Evolutionary conservation across 2,797 vertebrate species (phyloP), one percentile per base, ranked within the genome.

Genomic region (Pipistrellus pipistrellus): DNA sequence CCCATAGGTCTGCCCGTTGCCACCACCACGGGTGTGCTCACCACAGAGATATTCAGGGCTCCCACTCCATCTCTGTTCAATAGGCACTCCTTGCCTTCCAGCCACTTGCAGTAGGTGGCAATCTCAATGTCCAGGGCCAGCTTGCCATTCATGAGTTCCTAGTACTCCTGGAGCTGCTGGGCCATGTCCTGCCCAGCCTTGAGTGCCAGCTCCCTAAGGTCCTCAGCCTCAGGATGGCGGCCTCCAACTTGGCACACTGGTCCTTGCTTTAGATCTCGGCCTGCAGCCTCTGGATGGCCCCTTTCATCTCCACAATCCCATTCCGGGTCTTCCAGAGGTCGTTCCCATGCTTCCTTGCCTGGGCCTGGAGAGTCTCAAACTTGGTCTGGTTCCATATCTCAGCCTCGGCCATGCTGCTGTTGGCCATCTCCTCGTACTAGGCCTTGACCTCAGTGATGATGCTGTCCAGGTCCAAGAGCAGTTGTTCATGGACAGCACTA

Each of bases 181-280:
- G 98, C 98, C 98, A 99, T 96, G 90, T 99, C 98, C 62, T 98
- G 98, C 95, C 98, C 99, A 44, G 98, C 97, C 15, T 97, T 97
- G 18, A 99, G 6, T 0, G 97, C 98, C 17, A 94, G 0, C 7
- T 99, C 98, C 0, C 99, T 98, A 0, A 96, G 97, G 0, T 85
- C 53, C 90, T 98, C 98, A 0, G 96, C 59, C 4, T 98, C 97
- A 0, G 91, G 0, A 99, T 98, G 15, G 99, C 97, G 0, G 96
- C 97, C 88, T 98, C 98, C 97, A 99, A 71, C 87, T 97, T 97
- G 2, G 97, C 97, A 87, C 98, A 97, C 98, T 98, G 94, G 97
- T 98, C 99, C 97, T 99, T 99, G 4, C 87, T 88, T 13, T 99
- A 99, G 0, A 99, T 99, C 95, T 99, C 99, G 4, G 98, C 96